Evolutionary conservation across 92 coral and sea anemone genomes (phyloP).

Genomic region (Porites cylindrica): DNA sequence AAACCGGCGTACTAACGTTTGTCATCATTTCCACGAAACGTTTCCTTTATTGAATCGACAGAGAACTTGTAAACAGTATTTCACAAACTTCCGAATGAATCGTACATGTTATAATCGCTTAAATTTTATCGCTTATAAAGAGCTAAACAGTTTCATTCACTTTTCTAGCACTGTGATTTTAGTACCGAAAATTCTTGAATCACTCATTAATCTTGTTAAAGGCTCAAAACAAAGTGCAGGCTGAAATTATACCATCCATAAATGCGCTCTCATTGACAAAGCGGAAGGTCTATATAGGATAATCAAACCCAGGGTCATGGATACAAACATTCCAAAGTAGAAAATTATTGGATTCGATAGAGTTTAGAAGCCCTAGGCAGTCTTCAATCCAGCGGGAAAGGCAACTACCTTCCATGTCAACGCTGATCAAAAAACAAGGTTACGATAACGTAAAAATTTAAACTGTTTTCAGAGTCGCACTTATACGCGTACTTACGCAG

Average conservation of each 20-base stretch:
- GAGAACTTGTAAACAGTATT: neutral
- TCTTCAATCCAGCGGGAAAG: neutral
- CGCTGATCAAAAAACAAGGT: neutral
- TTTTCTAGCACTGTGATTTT: neutral
- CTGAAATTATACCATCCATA: slow-evolving; percentile 6
- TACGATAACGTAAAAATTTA: neutral
- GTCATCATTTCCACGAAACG: too few relatives aligned
- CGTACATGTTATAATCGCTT: neutral
- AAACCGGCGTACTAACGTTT: neutral
- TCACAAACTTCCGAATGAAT: neutral
- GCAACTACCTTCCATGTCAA: neutral
- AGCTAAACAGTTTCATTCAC: neutral
- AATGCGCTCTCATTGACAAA: neutral
- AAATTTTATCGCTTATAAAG: neutral
- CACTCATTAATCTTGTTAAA: slow-evolving; percentile 1
- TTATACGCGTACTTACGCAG: neutral
- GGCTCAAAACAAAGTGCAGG: slow-evolving; percentile 4
- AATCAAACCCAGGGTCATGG: slow-evolving; percentile 7
- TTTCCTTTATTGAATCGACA: too few relatives aligned
- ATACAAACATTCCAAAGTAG: neutral
- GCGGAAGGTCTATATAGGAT: slow-evolving; percentile 4
- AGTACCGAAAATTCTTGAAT: neutral
- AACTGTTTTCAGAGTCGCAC: neutral
- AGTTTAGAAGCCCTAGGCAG: slow-evolving; percentile 1
- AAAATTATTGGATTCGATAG: slow-evolving; percentile 24